These are phyloP conservation scores for Sparidentex hasta DNA, from an alignment of 2,797 vertebrate species.

Conservation along the genomic window DNA sequence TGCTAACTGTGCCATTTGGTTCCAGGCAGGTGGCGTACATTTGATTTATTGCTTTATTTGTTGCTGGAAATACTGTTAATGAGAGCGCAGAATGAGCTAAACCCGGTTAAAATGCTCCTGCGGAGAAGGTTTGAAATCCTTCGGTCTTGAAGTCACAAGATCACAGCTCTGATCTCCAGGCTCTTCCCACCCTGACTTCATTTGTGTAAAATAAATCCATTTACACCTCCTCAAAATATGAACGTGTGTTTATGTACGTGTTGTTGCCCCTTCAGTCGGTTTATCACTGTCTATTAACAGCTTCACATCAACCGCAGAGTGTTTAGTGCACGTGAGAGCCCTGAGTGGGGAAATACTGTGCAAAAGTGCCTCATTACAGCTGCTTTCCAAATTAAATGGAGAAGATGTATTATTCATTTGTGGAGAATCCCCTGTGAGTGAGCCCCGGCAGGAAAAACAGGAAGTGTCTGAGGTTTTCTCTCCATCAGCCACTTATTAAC, in stretches of 20 bases:
- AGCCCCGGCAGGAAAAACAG: conserved; percentile 64
- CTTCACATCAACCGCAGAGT: conserved; percentile 15
- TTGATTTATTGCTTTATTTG: background rate
- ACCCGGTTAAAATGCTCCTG: background rate
- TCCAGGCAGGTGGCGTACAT: background rate
- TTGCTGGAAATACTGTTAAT: background rate
- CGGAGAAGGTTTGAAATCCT: background rate
- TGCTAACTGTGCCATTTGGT: background rate
- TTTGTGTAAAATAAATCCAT: conserved; percentile 48
- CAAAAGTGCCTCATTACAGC: conserved; percentile 71
- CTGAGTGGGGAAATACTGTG: conserved; percentile 32
- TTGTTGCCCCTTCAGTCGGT: conserved; percentile 28
- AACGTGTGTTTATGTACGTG: conserved; percentile 1
- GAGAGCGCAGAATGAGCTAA: background rate
- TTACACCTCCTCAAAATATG: conserved; percentile 27
- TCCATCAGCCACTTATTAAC: conserved; percentile 42
- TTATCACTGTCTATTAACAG: conserved; percentile 49
- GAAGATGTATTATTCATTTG: conserved; percentile 76
- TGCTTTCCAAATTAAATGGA: conserved; percentile 76
- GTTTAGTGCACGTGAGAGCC: conserved; percentile 39
- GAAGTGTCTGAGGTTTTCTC: conserved; percentile 51
- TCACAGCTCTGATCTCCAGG: conserved; percentile 31
- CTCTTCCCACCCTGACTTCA: conserved; percentile 22
- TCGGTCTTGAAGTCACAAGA: conserved; percentile 7
- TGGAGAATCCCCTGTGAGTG: conserved; percentile 51